Conservation (phyloP, 2,888 invertebrate genomes). For the Serripes groenlandicus region DNA sequence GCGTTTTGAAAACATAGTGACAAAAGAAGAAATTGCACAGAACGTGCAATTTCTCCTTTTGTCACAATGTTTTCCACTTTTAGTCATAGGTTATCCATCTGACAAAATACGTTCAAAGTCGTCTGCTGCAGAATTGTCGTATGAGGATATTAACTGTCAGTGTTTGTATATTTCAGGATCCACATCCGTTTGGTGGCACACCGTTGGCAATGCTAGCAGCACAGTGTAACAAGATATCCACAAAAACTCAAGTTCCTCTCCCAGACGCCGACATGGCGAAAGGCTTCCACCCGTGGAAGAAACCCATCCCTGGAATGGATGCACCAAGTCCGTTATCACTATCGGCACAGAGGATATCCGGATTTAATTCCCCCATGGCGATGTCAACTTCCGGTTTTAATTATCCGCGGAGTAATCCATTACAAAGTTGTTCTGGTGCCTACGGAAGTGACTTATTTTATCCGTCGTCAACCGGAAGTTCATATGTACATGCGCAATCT, state of each 20-base stretch:
- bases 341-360: constrained; percentile 71
- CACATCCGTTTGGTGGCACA: constrained; percentile 88
- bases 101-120: no score
- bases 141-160: no score
- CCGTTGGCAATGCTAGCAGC: constrained; percentile 99
- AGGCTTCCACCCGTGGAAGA: constrained; percentile 82
- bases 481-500: constrained; percentile 81
- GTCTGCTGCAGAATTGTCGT: no score
- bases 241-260: constrained; percentile 96
- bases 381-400: constrained; percentile 72
- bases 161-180: constrained; percentile 16
- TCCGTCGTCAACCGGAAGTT: constrained; percentile 89
- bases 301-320: constrained; percentile 69
- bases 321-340: constrained; percentile 75
- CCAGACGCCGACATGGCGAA: constrained; percentile 97
- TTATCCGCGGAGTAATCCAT: constrained; percentile 70
- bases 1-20: no score
- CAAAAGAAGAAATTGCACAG: no score
- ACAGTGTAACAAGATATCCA: constrained; percentile 98
- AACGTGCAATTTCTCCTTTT: no score
- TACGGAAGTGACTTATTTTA: constrained; percentile 91
- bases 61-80: no score
- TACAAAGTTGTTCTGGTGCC: constrained; percentile 65
- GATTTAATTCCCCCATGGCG: constrained; percentile 72
- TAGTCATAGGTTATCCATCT: no score